Evolutionary conservation across 2,797 vertebrate species (phyloP), one percentile per base, ranked within the genome.

Genomic region (Sebastes trivittatus): DNA sequence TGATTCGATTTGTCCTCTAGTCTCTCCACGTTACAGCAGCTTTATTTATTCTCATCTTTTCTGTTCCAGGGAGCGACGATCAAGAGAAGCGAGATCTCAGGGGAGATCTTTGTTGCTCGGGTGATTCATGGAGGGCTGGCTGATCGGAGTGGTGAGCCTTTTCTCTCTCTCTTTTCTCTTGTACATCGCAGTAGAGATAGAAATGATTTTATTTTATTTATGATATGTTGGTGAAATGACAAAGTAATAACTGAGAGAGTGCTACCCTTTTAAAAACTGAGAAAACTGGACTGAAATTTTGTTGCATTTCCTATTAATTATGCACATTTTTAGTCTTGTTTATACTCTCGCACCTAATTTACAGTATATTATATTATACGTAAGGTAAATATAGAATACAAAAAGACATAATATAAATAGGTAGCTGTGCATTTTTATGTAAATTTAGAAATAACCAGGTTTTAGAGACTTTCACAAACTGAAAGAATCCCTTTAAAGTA

Each of bases 71-170:
- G 98, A 89, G 98, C 98, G 1, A 99, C 98, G 4, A 99, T 99
- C 91, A 98, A 98, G 86, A 96, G 97, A 84, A 97, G 98, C 0
- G 97, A 98, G 71, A 72, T 95, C 86, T 97, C 98, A 0, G 98
- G 98, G 8, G 97, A 98, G 85, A 98, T 99, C 76, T 97, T 97
- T 0, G 94, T 99, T 68, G 98, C 98, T 75, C 96, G 98, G 49
- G 95, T 99, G 86, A 99, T 99, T 91, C 96, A 97, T 0, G 98
- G 98, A 32, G 98, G 98, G 4, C 95, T 99, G 84, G 98, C 97
- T 2, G 98, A 99, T 77, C 96, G 96, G 80, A 99, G 98, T 9
- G 98, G 98, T 99, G 94, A 64, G 97, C 3, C 6, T 18, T 23
- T 54, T 36, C 7, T 42, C 13, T 38, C 13, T 36, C 7, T 34